Evolutionary conservation across 2,797 vertebrate species (phyloP).

Genomic region (Tarsius wallacei): DNA sequence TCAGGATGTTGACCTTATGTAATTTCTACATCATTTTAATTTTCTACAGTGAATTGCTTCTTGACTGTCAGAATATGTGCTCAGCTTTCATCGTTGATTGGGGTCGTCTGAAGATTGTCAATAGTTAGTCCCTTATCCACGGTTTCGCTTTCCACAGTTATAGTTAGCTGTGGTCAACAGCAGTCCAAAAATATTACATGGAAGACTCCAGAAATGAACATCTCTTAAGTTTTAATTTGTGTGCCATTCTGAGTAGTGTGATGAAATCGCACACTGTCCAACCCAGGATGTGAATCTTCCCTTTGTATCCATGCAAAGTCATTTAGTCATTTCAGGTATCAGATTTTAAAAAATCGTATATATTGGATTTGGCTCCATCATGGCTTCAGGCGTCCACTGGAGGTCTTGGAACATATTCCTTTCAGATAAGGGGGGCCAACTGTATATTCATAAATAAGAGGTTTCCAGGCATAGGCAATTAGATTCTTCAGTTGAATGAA

Average conservation of each 20-base stretch:
- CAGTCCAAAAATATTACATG: background rate
- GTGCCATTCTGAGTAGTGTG: background rate
- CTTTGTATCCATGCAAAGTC: background rate
- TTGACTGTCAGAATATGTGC: background rate
- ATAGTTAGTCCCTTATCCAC: background rate
- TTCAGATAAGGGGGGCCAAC: background rate
- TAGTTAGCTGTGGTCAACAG: background rate
- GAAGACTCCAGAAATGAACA: background rate
- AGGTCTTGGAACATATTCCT: background rate
- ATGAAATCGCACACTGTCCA: background rate
- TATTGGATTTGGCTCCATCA: background rate
- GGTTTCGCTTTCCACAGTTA: background rate
- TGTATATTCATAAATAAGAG: background rate
- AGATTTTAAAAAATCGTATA: background rate
- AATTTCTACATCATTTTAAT: background rate
- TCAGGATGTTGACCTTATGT: background rate
- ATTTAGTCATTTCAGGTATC: background rate
- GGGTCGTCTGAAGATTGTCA: background rate
- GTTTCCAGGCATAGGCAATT: background rate
- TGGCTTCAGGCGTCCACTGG: background rate
- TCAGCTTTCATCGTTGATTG: background rate
- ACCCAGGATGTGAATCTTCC: background rate
- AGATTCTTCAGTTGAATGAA: background rate
- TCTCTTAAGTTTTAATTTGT: background rate
- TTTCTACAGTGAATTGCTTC: background rate